Base-by-base conservation (phyloP, 1,140 invertebrate species). In the Tetragonula clypearis region DNA sequence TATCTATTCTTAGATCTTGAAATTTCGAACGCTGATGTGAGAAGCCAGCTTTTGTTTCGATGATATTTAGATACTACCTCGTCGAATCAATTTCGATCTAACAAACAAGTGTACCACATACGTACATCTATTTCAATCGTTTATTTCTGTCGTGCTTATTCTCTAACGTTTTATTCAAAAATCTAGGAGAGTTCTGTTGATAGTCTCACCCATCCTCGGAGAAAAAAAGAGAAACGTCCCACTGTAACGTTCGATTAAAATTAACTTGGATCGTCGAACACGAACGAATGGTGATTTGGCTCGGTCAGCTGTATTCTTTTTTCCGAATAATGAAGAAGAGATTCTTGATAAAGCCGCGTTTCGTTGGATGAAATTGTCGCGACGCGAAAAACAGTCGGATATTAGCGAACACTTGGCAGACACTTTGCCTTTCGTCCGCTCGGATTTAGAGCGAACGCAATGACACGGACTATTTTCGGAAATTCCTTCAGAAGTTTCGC, bases 391-490 rank as follows among this genome's bases (percentile, higher is more conserved):
- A 35, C 30, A 35, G 21, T 0, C 30, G 53, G 76, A 78, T 78
- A 78, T 78, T 26, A 49, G 41, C 11, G 60, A 53, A 65, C 35
- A 30, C n/a, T 79, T 79, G 77, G 62, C 77, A 68, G 21, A 79
- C 77, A 41, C 14, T 65, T 78, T 66, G 62, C 62, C 41, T 49
- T n/a, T 30, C 30, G 56, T 23, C 30, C 30, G 26, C 11, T 55
- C 41, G 21, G 14, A 79, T 79, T 79, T 79, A 68, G 77, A 79
- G 49, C 77, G 21, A 53, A 21, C 49, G 49, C 66, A 79, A 79
- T 65, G 62, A 79, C 62, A 68, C 41, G 60, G 49, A 55, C 62
- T 79, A 79, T 79, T 79, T 79, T 79, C 26, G 26, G 26, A 79
- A 55, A 49, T 79, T 79, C 75, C 60, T 78, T 78, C 75, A 65